phyloP scores from a whole-genome alignment of 37 sponge, comb jelly and placozoan genomes.

The Aplysina aerophoba region DNA sequence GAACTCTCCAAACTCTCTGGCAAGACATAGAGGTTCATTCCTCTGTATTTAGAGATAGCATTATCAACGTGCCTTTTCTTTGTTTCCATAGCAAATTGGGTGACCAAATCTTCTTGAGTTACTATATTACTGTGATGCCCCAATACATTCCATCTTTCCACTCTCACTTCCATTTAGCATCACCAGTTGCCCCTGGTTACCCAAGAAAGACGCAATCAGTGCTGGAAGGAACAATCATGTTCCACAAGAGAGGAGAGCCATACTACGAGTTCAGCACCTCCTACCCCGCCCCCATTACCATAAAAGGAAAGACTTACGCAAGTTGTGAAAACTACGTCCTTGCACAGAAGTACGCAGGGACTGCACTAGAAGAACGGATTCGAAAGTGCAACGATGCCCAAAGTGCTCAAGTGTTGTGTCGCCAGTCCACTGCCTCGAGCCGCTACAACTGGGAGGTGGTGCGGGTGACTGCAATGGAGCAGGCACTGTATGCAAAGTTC shows the following conservation, averaged over 20 bases:
- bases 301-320: neutral
- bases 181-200: too few relatives aligned
- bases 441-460: neutral
- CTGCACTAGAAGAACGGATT: neutral
- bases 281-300: neutral
- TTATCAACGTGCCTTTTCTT: too few relatives aligned
- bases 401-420: neutral
- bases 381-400: neutral
- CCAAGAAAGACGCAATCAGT: too few relatives aligned
- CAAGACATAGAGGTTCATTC: too few relatives aligned
- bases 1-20: too few relatives aligned
- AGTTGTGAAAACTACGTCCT: neutral
- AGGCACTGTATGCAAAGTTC: neutral
- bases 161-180: too few relatives aligned
- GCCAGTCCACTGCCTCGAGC: neutral
- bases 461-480: neutral
- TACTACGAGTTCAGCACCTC: slow-evolving; percentile 6
- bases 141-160: too few relatives aligned
- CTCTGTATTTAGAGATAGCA: too few relatives aligned
- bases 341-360: neutral
- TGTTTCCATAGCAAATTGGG: too few relatives aligned
- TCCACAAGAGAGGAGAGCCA: slow-evolving; percentile 9
- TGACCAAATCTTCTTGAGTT: too few relatives aligned
- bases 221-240: neutral
- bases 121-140: too few relatives aligned